Evolutionary conservation across 1,140 invertebrate species (phyloP).

Genomic region (Pectinophora gossypiella): DNA sequence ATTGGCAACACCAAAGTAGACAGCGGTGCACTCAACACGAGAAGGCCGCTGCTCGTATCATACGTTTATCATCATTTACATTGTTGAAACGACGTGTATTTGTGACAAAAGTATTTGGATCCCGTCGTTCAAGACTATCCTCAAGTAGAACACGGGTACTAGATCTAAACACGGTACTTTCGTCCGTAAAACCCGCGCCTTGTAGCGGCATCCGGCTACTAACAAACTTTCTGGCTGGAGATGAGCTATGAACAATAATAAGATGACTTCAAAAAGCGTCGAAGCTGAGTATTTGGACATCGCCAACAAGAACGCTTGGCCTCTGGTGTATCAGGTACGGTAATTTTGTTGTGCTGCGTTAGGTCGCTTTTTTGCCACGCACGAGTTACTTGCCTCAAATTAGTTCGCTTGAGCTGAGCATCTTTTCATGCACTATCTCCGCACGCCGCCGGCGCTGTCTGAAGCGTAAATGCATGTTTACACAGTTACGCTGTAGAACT

Average conservation of each 20-base stretch:
- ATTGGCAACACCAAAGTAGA: constrained; percentile 20
- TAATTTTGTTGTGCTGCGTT: constrained; percentile 1
- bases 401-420: neutral
- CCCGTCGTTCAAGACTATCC: neutral
- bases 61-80: constrained; percentile 1
- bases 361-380: constrained; percentile 40
- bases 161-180: neutral
- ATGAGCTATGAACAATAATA: constrained; percentile 39
- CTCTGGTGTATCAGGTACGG: constrained; percentile 80
- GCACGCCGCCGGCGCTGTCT: neutral
- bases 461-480: neutral
- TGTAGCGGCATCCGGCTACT: constrained; percentile 47
- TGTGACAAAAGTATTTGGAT: neutral
- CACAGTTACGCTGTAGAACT: neutral
- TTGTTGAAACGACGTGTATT: neutral
- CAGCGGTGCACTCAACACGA: constrained; percentile 14
- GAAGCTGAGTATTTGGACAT: constrained; percentile 82
- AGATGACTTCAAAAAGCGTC: constrained; percentile 71
- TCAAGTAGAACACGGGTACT: neutral
- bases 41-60: constrained; percentile 6
- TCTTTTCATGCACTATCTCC: neutral
- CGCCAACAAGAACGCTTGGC: constrained; percentile 79
- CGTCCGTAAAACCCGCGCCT: constrained; percentile 17
- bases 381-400: constrained; percentile 23
- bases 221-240: constrained; percentile 30